These are phyloP conservation scores for Patiria pectinifera DNA, from an alignment of 53 echinoderm and acorn worm species.

Conservation along the genomic window DNA sequence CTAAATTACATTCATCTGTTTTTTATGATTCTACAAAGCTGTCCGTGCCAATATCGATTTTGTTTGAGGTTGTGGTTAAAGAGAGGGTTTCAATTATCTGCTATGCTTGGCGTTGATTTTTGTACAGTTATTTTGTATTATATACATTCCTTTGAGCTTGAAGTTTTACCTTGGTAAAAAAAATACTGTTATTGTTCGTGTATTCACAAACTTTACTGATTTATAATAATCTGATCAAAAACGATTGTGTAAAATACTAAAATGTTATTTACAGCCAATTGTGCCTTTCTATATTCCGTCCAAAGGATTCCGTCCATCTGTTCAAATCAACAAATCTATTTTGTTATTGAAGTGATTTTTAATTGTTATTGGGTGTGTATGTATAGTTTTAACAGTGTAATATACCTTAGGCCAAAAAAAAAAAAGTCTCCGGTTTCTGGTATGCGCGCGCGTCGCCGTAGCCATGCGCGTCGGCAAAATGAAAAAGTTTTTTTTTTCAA, in stretches of 20 bases:
- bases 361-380: conserved; percentile 18
- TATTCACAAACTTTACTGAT: background rate
- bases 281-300: conserved; percentile 3
- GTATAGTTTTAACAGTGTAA: background rate
- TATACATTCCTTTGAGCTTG: too few relatives aligned
- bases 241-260: background rate
- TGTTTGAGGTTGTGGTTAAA: background rate
- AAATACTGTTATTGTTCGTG: too few relatives aligned
- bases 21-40: background rate
- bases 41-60: background rate
- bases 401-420: too few relatives aligned
- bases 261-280: background rate
- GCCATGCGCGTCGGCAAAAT: too few relatives aligned
- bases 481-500: too few relatives aligned
- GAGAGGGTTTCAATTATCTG: too few relatives aligned
- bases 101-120: too few relatives aligned
- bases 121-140: too few relatives aligned
- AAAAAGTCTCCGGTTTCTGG: too few relatives aligned
- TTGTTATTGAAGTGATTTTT: conserved; percentile 4
- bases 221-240: background rate
- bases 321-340: background rate
- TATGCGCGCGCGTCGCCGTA: too few relatives aligned
- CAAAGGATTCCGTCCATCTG: background rate
- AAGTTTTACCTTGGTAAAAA: too few relatives aligned
- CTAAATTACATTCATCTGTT: background rate